Conservation (phyloP, 2,888 invertebrate species). For the Beris chalybata region DNA sequence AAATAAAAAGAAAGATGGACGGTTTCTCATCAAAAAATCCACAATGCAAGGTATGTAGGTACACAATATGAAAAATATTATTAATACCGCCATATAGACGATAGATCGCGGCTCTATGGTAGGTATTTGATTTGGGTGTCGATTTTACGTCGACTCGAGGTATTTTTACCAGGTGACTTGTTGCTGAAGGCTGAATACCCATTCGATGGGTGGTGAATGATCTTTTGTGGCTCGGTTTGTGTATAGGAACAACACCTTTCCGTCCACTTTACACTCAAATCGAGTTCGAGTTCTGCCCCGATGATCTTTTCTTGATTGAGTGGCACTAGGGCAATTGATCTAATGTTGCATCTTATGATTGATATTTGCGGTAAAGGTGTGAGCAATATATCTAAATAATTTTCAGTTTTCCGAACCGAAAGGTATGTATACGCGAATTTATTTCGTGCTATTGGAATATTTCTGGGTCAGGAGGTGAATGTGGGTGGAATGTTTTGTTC, state of each 20-base stretch:
- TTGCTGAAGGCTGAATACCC: conserved; percentile 10
- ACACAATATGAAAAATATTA: no score
- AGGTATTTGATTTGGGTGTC: no score
- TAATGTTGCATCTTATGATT: conserved; percentile 26
- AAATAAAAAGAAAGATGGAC: conserved; percentile 37
- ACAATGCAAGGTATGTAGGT: no score
- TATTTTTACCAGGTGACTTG: conserved; percentile 6
- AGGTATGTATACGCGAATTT: background rate
- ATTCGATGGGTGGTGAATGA: conserved; percentile 10
- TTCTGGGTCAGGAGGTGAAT: conserved; percentile 38
- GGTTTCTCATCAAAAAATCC: conserved; percentile 27
- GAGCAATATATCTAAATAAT: conserved; percentile 15
- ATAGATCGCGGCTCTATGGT: no score
- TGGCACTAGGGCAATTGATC: background rate
- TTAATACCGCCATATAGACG: no score
- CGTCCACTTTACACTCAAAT: no score
- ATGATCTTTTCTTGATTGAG: conserved; percentile 3
- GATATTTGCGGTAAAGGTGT: conserved; percentile 39
- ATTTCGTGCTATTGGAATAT: conserved; percentile 18
- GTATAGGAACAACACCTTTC: background rate
- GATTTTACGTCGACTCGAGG: no score
- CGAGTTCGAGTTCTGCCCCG: no score
- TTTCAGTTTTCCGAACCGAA: background rate
- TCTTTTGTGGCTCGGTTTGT: conserved; percentile 23
- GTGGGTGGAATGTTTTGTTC: conserved; percentile 12